Percentiles rank a stretch among this genome's conserved stretches.
Evolutionary conservation across 2,797 vertebrate species (phyloP).

Genomic region (Spatula versicolor): DNA sequence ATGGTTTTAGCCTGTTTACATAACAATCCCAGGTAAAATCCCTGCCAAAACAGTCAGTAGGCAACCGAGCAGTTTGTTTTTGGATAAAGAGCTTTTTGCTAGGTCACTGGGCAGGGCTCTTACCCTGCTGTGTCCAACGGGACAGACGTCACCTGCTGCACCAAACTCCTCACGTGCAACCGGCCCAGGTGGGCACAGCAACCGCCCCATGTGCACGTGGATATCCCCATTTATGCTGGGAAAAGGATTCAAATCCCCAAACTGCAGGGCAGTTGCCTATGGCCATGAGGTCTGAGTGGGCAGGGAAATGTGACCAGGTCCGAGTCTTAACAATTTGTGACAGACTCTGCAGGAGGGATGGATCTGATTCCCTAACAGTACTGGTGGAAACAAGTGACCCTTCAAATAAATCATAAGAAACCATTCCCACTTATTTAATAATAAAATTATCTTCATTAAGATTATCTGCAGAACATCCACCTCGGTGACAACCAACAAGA

Average conservation of each 20-base stretch:
- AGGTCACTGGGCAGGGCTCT: background rate
- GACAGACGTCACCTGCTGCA: fast-evolving
- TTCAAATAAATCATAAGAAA: background rate
- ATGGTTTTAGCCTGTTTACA: background rate
- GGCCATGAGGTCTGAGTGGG: background rate
- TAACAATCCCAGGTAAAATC: background rate
- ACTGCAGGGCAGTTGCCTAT: background rate
- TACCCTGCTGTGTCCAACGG: background rate
- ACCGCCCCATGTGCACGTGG: fast-evolving
- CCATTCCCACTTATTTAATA: background rate
- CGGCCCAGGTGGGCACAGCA: background rate
- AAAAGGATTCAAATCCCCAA: background rate
- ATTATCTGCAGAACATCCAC: background rate
- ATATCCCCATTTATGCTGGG: background rate
- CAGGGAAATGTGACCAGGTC: background rate
- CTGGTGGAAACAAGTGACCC: background rate
- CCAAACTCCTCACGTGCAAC: background rate
- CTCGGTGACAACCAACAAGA: background rate
- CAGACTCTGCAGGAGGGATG: background rate
- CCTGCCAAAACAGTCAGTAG: background rate
- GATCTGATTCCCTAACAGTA: background rate
- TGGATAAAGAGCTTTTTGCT: background rate
- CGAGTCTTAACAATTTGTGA: background rate
- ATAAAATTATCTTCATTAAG: background rate
- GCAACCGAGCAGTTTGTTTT: background rate